Percentiles rank a stretch among this genome's conserved stretches.
Evolutionary conservation across 1,140 invertebrate species (phyloP).

Genomic region (Solenopsis invicta): DNA sequence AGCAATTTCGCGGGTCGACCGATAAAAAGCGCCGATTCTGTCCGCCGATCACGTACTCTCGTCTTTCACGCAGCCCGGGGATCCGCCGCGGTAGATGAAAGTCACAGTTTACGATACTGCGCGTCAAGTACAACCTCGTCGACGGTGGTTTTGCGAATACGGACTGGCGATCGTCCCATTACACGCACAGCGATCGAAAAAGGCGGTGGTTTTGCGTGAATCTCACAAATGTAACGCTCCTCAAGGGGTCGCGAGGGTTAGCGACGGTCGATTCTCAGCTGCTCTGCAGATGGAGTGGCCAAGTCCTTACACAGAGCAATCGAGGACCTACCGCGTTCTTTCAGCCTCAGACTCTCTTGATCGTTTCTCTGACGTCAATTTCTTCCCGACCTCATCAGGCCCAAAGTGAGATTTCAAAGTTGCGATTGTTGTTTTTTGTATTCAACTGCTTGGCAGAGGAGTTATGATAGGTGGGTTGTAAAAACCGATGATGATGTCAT

Average conservation of each 20-base stretch:
- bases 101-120: slow-evolving; percentile 23
- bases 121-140: slow-evolving; percentile 5
- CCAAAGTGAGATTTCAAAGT: slow-evolving; percentile 57
- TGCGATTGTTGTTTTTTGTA: slow-evolving; percentile 42
- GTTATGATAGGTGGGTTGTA: slow-evolving; percentile 42
- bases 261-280: neutral
- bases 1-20: neutral
- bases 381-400: slow-evolving; percentile 9
- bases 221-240: neutral
- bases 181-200: slow-evolving; percentile 8
- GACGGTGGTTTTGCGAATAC: slow-evolving; percentile 26
- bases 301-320: neutral
- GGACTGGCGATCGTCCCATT: neutral
- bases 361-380: slow-evolving; percentile 20
- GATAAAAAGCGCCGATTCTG: slow-evolving; percentile 35
- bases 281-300: slow-evolving; percentile 7
- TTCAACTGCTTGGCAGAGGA: slow-evolving; percentile 27
- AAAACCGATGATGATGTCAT: slow-evolving; percentile 34
- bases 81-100: neutral
- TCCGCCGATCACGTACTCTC: slow-evolving; percentile 30
- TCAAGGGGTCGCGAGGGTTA: slow-evolving; percentile 7
- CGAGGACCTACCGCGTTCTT: slow-evolving; percentile 12
- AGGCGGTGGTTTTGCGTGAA: slow-evolving; percentile 33
- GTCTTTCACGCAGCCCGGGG: neutral
- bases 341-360: slow-evolving; percentile 2